Evolutionary conservation across 2,113 vertebrate species (phyloP), one percentile per base, ranked within the genome.

Genomic region (Rynchops niger): DNA sequence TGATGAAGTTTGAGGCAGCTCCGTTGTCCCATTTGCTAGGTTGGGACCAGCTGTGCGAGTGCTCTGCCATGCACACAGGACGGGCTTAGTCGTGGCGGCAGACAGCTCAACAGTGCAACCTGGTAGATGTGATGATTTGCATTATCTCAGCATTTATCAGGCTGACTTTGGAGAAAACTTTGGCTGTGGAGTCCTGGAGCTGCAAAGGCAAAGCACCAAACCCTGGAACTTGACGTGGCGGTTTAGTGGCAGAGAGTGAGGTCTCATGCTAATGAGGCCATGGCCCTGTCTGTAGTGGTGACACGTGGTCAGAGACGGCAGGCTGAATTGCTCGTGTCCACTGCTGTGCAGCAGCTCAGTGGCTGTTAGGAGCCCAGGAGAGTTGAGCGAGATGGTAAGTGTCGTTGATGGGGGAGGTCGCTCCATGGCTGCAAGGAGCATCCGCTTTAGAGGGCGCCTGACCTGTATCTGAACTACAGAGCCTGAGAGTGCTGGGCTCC

Each of bases 231-330:
- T 19, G 38, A 21, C 65, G 40, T 52, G 43, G 12, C 29, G 26
- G 2, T 62, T 42, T n/a, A 45, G 65, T 74, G 49, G 11, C 65
- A 66, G 38, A 22, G n/a, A 49, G 25, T 32, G 38, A 49, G 49
- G 12, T 32, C 36, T 50, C 22, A 3, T 6, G 26, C 23, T 32
- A 4, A 5, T 30, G 29, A 56, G 40, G 32, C 72, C 0, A 0
- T 30, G 47, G 71, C 56, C 9, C 29, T 50, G 21, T 83, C 42
- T 59, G 15, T 34, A 55, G 12, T 25, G 52, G 26, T 62, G 61
- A 42, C 30, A 11, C 3, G 3, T 19, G 45, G 38, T 61, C 72
- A 81, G 67, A 42, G 40, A 5, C 30, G 23, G 5, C 61, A 73
- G 55, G 34, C 23, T 70, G 76, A 53, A 1, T 12, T 59, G 43